Conservation (phyloP, 2,113 vertebrate species). For the Aspiorhynchus laticeps region DNA sequence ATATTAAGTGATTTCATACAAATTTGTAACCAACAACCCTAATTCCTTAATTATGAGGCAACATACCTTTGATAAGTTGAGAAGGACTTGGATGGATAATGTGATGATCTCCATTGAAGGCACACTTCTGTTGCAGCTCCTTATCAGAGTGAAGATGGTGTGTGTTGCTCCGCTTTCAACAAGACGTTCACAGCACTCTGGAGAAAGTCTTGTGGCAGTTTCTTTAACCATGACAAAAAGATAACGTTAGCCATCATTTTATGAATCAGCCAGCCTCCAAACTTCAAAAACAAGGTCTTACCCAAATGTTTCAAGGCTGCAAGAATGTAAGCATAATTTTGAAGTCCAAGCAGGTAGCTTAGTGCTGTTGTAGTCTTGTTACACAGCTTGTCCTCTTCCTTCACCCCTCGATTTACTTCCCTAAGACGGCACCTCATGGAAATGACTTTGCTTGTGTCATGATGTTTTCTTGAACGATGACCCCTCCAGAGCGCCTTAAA, state of each 20-base stretch:
- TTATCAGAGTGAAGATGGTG: constrained; percentile 85
- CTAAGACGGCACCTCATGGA: constrained; percentile 77
- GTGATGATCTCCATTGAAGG: constrained; percentile 94
- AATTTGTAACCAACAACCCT: not conserved
- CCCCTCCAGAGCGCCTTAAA: constrained; percentile 92
- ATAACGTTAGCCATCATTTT: not conserved
- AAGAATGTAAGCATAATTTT: constrained; percentile 86
- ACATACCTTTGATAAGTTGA: constrained; percentile 94
- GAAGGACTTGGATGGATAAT: constrained; percentile 87
- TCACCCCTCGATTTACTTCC: constrained; percentile 72
- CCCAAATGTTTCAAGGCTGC: constrained; percentile 89
- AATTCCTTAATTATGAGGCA: not conserved
- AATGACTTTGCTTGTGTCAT: constrained; percentile 76
- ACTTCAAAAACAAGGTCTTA: constrained; percentile 60
- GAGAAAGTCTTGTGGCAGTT: constrained; percentile 85
- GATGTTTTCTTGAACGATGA: constrained; percentile 81
- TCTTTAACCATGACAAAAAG: constrained; percentile 70
- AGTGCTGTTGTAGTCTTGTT: constrained; percentile 85
- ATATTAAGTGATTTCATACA: not conserved
- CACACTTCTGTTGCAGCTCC: constrained; percentile 91
- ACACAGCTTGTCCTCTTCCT: constrained; percentile 85
- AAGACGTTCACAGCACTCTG: constrained; percentile 89
- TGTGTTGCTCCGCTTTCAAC: constrained; percentile 82
- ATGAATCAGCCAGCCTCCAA: not conserved
- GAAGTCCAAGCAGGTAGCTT: constrained; percentile 84